phyloP scores from a whole-genome alignment of 1,140 invertebrate species.

The Lethocerus indicus region DNA sequence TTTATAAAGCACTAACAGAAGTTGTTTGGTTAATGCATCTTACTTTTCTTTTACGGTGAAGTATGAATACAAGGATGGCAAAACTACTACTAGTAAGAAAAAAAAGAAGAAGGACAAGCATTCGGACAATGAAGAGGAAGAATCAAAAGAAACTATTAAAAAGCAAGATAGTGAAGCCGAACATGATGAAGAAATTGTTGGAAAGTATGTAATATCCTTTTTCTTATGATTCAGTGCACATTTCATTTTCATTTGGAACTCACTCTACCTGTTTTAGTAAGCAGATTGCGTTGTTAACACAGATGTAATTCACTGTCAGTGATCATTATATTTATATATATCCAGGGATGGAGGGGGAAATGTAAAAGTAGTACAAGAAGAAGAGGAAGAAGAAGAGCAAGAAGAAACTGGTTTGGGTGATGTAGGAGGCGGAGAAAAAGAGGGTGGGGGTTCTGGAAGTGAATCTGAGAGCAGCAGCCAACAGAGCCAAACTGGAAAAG shows the following conservation, averaged over 20 bases:
- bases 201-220: slow-evolving; percentile 12
- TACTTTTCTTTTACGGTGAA: slow-evolving; percentile 6
- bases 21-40: not conserved
- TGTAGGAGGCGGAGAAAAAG: slow-evolving; percentile 33
- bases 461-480: slow-evolving; percentile 46
- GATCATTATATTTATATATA: not conserved
- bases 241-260: not conserved
- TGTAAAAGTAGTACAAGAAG: slow-evolving; percentile 17
- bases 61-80: slow-evolving; percentile 19
- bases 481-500: slow-evolving; percentile 56
- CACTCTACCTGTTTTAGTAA: not conserved
- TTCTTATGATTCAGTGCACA: no score
- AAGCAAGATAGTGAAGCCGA: slow-evolving; percentile 24
- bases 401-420: slow-evolving; percentile 50
- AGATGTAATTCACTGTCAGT: not conserved
- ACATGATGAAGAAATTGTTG: slow-evolving; percentile 16
- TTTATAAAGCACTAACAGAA: not conserved
- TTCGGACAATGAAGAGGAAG: slow-evolving; percentile 39
- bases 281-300: not conserved
- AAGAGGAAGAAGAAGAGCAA: slow-evolving; percentile 14
- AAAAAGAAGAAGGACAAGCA: slow-evolving; percentile 62
- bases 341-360: slow-evolving; percentile 13
- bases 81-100: slow-evolving; percentile 21
- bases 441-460: slow-evolving; percentile 21
- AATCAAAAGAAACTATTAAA: slow-evolving; percentile 22